Evolutionary conservation across 2,888 invertebrate species (phyloP), one percentile per base, ranked within the genome.

Genomic region (Malacosoma neustria): DNA sequence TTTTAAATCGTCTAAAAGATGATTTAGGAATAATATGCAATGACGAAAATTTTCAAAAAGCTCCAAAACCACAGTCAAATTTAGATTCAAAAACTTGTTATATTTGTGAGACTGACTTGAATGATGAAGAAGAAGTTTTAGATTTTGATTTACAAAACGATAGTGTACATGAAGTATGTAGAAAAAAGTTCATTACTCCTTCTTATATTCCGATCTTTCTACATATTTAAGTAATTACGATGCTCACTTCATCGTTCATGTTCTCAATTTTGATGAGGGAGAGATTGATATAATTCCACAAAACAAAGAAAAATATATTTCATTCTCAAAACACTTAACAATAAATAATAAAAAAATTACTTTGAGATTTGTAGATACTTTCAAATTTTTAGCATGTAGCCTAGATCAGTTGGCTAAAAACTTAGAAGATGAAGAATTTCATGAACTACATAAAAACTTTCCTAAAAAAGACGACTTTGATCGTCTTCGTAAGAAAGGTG

Each of bases 231-330:
- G 40, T 31, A 43, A 55, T 14, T 61, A 60, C 36, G 57, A 59
- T 46, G 41, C 51, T 3, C 59, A 65, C 46, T 52, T 59, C 9
- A 51, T 62, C 29, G 48, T 63, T 3, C 46, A 3, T 22, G 52
- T 49, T 30, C 45, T 61, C 5, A 51, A 49, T 22, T 46, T 46
- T 35, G 33, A 36, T 39, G 44, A 52, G 4, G 39, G 15, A 5
- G 15, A 15, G 7, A 15, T 15, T 7, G 15, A 15, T 15, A 15
- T 15, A 15, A 54, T 62, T 34, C 48, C 58, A 2, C 42, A 52
- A 37, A 57, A 48, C 33, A 54, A 58, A 38, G 60, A 61, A 45
- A 49, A 46, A 43, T 61, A 59, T 39, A 56, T 60, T 13, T 59
- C n/a, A n/a, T 57, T 63, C 37, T 41, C 52, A 11, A 63, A 60